Percentiles rank a stretch among this genome's conserved stretches.
phyloP scores from a whole-genome alignment of 2,113 vertebrate species.

The Halichoeres trimaculatus region DNA sequence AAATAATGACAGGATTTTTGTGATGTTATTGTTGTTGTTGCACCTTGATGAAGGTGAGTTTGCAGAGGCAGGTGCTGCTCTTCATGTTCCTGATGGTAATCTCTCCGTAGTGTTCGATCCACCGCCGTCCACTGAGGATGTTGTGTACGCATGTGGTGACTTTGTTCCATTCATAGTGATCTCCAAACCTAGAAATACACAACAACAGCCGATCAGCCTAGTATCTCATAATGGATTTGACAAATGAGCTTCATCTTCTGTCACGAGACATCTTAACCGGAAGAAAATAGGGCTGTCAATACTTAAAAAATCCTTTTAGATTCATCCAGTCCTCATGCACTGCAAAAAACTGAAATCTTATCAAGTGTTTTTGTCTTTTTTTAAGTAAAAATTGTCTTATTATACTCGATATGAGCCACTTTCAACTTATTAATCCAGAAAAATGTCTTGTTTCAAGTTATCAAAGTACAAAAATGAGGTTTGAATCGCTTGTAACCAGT shows the following conservation, averaged over 20 bases:
- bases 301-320: too few relatives aligned
- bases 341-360: too few relatives aligned
- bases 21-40: neutral
- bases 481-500: too few relatives aligned
- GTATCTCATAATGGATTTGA: too few relatives aligned
- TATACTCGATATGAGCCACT: too few relatives aligned
- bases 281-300: neutral
- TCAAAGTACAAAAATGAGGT: too few relatives aligned
- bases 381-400: too few relatives aligned
- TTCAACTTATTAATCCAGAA: too few relatives aligned
- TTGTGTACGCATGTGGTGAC: slow-evolving; percentile 99
- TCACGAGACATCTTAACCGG: neutral
- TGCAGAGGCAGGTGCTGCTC: slow-evolving; percentile 94
- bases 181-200: slow-evolving; percentile 87
- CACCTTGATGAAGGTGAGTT: slow-evolving; percentile 98
- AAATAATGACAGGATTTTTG: neutral
- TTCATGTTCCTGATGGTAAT: slow-evolving; percentile 96
- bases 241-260: neutral
- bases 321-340: too few relatives aligned
- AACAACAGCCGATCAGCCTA: neutral
- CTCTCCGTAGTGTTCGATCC: slow-evolving; percentile 99
- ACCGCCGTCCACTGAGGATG: slow-evolving; percentile 96
- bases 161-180: slow-evolving; percentile 99
- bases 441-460: too few relatives aligned
- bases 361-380: too few relatives aligned